Evolutionary conservation across 2,797 vertebrate species (phyloP).

Genomic region (Aselliscus stoliczkanus): DNA sequence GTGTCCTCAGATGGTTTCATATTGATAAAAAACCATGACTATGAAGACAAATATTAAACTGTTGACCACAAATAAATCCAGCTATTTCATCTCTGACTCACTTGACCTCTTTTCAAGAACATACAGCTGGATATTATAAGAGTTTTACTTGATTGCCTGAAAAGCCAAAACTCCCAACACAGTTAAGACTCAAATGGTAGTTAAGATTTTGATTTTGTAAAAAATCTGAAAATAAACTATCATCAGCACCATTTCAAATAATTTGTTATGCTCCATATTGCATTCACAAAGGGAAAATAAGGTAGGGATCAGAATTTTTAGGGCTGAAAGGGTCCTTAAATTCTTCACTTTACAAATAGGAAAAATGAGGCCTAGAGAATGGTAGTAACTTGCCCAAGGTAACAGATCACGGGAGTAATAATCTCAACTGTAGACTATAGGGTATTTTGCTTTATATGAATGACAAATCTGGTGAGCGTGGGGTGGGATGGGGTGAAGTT

Average conservation of each 20-base stretch:
- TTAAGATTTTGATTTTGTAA: neutral
- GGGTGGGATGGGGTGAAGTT: neutral
- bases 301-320: neutral
- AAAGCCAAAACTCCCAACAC: constrained; percentile 20
- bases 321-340: neutral
- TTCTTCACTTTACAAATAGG: neutral
- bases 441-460: neutral
- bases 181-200: neutral
- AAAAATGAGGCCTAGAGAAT: neutral
- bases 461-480: neutral
- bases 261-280: neutral
- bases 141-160: constrained; percentile 20
- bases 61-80: neutral
- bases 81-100: constrained; percentile 21
- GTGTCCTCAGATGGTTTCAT: neutral
- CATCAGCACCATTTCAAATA: neutral
- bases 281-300: neutral
- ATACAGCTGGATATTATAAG: neutral
- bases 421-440: neutral
- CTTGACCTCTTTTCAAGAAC: constrained; percentile 14
- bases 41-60: neutral
- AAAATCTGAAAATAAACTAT: neutral
- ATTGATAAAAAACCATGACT: neutral
- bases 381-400: neutral
- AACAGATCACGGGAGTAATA: neutral